These are phyloP conservation scores for Lasioglossum figueresi DNA, from an alignment of 2,888 invertebrate species.

Conservation along the genomic window DNA sequence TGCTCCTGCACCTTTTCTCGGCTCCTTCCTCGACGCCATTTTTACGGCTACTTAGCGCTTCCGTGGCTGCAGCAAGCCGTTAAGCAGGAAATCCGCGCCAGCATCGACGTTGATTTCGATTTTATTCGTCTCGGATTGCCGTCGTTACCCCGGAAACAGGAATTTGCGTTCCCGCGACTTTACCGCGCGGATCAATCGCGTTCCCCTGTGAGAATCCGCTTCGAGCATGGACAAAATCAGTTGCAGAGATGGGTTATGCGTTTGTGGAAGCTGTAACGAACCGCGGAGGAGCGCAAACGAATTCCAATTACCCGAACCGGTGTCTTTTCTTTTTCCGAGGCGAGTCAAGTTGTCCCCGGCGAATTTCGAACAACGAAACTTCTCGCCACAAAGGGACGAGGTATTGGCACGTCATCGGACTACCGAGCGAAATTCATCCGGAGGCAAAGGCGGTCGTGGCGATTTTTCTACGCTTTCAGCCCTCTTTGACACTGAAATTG, in stretches of 20 bases:
- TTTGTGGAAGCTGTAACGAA: background rate
- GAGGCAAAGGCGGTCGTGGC: constrained; percentile 15
- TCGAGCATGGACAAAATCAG: background rate
- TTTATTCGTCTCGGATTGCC: constrained; percentile 31
- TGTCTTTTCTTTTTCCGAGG: background rate
- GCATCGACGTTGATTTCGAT: constrained; percentile 21
- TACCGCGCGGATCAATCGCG: background rate
- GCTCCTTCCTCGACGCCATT: constrained; percentile 2
- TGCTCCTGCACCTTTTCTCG: background rate
- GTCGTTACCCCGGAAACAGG: constrained; percentile 30
- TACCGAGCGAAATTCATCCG: constrained; percentile 12
- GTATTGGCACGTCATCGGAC: constrained; percentile 13
- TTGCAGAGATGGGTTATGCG: background rate
- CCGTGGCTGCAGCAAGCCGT: constrained; percentile 8
- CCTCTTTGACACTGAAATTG: constrained; percentile 39
- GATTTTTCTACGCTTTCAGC: constrained; percentile 29
- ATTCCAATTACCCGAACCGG: background rate
- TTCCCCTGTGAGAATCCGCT: background rate
- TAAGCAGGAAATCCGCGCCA: constrained; percentile 22
- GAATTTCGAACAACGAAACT: constrained; percentile 4
- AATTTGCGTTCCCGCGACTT: constrained; percentile 32
- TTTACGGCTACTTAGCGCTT: constrained; percentile 35
- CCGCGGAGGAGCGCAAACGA: background rate
- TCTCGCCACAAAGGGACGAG: constrained; percentile 1
- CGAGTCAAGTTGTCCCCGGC: background rate